Evolutionary conservation across 2,888 invertebrate species (phyloP).

Genomic region (Metopia argyrocephala): DNA sequence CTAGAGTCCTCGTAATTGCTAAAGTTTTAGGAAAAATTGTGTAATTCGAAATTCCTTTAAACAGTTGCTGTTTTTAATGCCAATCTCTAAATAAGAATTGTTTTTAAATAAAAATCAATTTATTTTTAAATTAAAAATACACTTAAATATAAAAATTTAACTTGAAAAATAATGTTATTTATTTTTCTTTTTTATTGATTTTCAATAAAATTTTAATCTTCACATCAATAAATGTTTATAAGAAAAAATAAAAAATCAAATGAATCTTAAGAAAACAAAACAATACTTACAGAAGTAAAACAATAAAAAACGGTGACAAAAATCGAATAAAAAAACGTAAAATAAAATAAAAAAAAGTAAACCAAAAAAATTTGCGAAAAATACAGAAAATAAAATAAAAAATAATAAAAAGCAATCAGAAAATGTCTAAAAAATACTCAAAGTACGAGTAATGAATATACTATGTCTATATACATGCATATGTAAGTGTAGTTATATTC

Average conservation of each 20-base stretch:
- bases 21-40: too few species aligned
- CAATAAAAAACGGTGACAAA: constrained; percentile 30
- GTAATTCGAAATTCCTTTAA: too few species aligned
- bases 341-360: not conserved
- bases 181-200: too few species aligned
- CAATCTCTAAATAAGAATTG: too few species aligned
- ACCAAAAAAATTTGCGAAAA: not conserved
- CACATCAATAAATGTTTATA: not conserved
- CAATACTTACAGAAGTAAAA: not conserved
- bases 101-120: too few species aligned
- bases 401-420: constrained; percentile 17
- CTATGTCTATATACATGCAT: not conserved
- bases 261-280: not conserved
- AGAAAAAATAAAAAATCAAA: not conserved
- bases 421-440: not conserved
- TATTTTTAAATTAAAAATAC: too few species aligned
- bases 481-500: not conserved
- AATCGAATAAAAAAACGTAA: not conserved
- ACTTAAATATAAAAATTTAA: too few species aligned
- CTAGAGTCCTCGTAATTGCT: too few species aligned
- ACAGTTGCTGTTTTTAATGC: too few species aligned
- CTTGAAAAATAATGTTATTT: not conserved
- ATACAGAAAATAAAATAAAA: not conserved
- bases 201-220: constrained; percentile 7
- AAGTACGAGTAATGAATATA: not conserved